Evolutionary conservation across 2,113 vertebrate genomes (phyloP), one percentile per base, ranked within the genome.

Genomic region (Triplophysa siluroides): DNA sequence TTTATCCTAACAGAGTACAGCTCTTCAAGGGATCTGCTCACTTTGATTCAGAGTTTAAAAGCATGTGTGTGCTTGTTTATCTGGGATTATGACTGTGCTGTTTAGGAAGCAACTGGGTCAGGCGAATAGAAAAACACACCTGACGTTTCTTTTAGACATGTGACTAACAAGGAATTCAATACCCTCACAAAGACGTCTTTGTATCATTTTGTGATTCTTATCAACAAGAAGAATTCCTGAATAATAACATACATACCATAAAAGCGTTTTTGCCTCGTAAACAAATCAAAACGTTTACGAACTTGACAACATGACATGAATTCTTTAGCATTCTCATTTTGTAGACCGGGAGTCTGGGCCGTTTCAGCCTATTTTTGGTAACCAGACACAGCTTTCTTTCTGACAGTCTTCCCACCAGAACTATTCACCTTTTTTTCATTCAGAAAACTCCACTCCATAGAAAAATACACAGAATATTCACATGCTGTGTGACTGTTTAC

Each of bases 21-120:
- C 64, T 70, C 8, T 33, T 33, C 64, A 14, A 47, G 61, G 62
- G 67, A 84, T 78, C 62, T 83, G 23, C 78, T 68, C 12, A 3
- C 77, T 78, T 82, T 82, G 84, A 72, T 79, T 81, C 64, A 26
- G 38, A 68, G 52, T 77, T 77, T n/a, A 19, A 73, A 66, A 63
- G 72, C 81, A 77, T 79, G 78, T 78, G 74, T 38, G 43, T 62
- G 43, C 83, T 83, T 81, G 83, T 79, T 81, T 79, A 71, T 71
- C 60, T 79, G 60, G 33, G 71, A 83, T 83, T 66, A 80, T 8
- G 8, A 26, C 58, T 82, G 13, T 26, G 47, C 54, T 69, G 72
- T 82, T 82, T 80, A 43, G 61, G 33, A 71, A 66, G 45, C 41
- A 64, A 64, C 63, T 67, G 11, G 26, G 19, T 65, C 13, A 50